phyloP scores from a whole-genome alignment of 2,888 invertebrate genomes.

The Rhyacophila evoluta region DNA sequence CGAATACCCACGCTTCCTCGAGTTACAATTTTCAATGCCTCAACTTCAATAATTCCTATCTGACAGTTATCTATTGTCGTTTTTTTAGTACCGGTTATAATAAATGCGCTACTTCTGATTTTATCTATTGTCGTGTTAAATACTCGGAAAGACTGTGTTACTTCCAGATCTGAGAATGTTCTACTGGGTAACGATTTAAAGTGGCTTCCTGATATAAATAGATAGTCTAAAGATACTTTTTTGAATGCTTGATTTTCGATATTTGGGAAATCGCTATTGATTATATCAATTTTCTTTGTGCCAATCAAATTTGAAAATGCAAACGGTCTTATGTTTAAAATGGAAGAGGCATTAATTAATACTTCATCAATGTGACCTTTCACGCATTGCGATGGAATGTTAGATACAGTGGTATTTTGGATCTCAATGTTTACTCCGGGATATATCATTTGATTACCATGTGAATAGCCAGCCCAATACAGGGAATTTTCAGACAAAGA shows the following conservation, averaged over 20 bases:
- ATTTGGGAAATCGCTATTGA: slow-evolving; percentile 71
- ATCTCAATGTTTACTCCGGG: slow-evolving; percentile 70
- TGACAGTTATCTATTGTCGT: slow-evolving; percentile 73
- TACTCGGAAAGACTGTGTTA: slow-evolving; percentile 75
- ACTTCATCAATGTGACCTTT: slow-evolving; percentile 80
- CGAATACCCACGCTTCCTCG: slow-evolving; percentile 75
- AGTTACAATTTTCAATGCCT: slow-evolving; percentile 74
- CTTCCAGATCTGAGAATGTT: slow-evolving; percentile 79
- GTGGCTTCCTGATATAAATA: slow-evolving; percentile 74
- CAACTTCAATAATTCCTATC: slow-evolving; percentile 73
- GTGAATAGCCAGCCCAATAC: slow-evolving; percentile 65
- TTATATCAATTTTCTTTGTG: slow-evolving; percentile 74
- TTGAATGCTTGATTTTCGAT: slow-evolving; percentile 82
- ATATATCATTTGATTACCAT: slow-evolving; percentile 68
- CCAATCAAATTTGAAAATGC: slow-evolving; percentile 80
- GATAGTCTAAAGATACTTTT: slow-evolving; percentile 77
- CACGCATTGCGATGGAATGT: slow-evolving; percentile 74
- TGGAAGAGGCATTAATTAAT: slow-evolving; percentile 72
- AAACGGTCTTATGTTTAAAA: slow-evolving; percentile 76
- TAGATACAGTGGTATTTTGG: slow-evolving; percentile 67
- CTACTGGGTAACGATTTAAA: slow-evolving; percentile 76
- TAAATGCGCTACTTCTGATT: slow-evolving; percentile 78
- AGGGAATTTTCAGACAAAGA: slow-evolving; percentile 73
- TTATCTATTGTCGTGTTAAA: slow-evolving; percentile 74
- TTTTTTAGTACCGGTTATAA: slow-evolving; percentile 73